A percentile compares a stretch with the other conserved stretches of the same genome.
These are phyloP conservation scores for Eugnorisma glareosa DNA, from an alignment of 2,888 invertebrate species.

Conservation along the genomic window DNA sequence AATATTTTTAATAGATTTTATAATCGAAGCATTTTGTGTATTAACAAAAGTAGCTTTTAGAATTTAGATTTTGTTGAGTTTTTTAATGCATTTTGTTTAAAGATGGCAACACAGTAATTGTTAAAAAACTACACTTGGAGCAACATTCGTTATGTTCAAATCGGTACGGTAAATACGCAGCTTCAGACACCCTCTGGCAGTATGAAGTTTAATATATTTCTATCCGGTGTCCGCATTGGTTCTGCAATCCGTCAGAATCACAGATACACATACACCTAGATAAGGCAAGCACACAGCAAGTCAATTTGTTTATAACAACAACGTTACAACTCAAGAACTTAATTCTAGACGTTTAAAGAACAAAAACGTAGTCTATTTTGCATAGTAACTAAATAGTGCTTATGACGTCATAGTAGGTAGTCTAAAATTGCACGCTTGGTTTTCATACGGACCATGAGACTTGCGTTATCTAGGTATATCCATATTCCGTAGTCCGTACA, in stretches of 20 bases:
- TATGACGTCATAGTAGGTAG: too few relatives aligned
- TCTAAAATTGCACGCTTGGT: too few relatives aligned
- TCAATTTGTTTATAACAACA: too few relatives aligned
- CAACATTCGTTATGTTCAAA: too few relatives aligned
- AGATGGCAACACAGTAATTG: slow-evolving; percentile 39
- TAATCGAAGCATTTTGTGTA: slow-evolving; percentile 63
- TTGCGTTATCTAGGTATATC: too few relatives aligned
- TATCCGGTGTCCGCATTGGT: neutral
- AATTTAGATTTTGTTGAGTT: slow-evolving; percentile 56
- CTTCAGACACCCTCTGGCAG: too few relatives aligned
- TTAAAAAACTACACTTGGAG: rapidly evolving
- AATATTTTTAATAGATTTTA: slow-evolving; percentile 54
- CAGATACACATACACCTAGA: neutral
- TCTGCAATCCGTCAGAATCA: neutral
- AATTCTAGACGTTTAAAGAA: too few relatives aligned
- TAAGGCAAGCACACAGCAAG: too few relatives aligned
- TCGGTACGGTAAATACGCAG: neutral
- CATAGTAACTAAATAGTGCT: too few relatives aligned
- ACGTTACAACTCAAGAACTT: too few relatives aligned
- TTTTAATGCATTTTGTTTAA: slow-evolving; percentile 39
- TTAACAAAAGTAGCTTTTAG: slow-evolving; percentile 62
- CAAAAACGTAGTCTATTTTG: too few relatives aligned
- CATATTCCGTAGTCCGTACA: neutral
- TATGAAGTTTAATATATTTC: neutral
- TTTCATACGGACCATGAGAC: too few relatives aligned